Percentiles rank a stretch among this genome's conserved stretches.
These are phyloP conservation scores for Heliocidaris tuberculata DNA, from an alignment of 35 echinoderm and acorn worm species.

Conservation along the genomic window DNA sequence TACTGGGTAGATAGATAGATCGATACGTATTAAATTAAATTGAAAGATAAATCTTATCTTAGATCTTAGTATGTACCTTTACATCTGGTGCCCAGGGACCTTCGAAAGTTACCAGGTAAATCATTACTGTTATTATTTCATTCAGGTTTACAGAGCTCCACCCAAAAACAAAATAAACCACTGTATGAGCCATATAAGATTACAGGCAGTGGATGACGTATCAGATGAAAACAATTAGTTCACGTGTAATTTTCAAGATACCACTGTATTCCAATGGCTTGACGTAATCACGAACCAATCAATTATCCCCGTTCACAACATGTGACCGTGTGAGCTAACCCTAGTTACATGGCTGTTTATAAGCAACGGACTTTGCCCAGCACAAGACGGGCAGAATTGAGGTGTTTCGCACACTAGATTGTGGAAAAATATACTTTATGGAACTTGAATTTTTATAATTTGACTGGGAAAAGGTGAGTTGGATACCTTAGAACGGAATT, in stretches of 20 bases:
- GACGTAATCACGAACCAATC: conserved; percentile 30
- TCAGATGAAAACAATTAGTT: not conserved
- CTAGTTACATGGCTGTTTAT: conserved; percentile 35
- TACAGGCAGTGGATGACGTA: not conserved
- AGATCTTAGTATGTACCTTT: not conserved
- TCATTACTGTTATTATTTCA: not conserved
- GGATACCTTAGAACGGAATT: not conserved
- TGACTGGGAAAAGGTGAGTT: conserved; percentile 3
- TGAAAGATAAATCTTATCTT: too few species aligned
- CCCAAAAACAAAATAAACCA: not conserved
- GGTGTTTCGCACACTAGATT: not conserved
- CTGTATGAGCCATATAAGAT: not conserved
- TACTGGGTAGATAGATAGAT: too few species aligned
- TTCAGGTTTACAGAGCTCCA: not conserved
- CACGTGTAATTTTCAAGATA: not conserved
- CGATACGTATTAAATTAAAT: not conserved
- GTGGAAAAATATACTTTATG: not conserved
- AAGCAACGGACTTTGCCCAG: conserved; percentile 31
- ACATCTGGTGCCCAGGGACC: not conserved
- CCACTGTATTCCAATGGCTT: not conserved
- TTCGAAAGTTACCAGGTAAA: too few species aligned
- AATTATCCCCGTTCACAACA: conserved; percentile 31
- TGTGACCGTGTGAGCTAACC: conserved; percentile 34
- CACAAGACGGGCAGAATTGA: not conserved
- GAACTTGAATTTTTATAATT: not conserved